A percentile compares a stretch with the other conserved stretches of the same genome.
phyloP scores from a whole-genome alignment of 2,888 invertebrate species.

The Pterobdella sp. region DNA sequence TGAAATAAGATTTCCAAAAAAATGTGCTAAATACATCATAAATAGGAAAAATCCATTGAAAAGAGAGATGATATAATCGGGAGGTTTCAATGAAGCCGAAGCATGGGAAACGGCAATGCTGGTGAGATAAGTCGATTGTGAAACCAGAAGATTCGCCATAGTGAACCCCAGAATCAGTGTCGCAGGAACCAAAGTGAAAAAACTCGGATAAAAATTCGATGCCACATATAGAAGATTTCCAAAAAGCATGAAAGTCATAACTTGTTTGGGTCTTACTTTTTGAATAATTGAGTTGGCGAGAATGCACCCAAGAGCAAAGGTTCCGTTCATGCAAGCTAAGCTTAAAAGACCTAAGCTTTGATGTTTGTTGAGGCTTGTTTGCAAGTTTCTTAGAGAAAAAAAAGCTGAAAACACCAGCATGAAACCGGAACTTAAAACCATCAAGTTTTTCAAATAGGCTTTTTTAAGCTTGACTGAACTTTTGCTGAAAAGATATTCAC shows the following conservation, averaged over 20 bases:
- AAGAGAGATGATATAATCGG: slow-evolving; percentile 41
- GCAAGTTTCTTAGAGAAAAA: slow-evolving; percentile 45
- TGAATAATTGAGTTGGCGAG: slow-evolving; percentile 44
- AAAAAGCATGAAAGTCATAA: slow-evolving; percentile 38
- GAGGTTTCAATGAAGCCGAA: slow-evolving; percentile 39
- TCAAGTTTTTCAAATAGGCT: slow-evolving; percentile 42
- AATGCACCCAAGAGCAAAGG: slow-evolving; percentile 44
- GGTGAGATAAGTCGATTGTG: slow-evolving; percentile 46
- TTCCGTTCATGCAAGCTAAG: slow-evolving; percentile 41
- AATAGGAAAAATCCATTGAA: slow-evolving; percentile 47
- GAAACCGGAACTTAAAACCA: slow-evolving; percentile 42
- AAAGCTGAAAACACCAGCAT: slow-evolving; percentile 43
- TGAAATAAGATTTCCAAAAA: slow-evolving; percentile 44
- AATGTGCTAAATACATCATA: slow-evolving; percentile 41
- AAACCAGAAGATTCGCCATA: slow-evolving; percentile 44
- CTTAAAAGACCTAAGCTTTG: slow-evolving; percentile 45
- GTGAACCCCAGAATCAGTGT: slow-evolving; percentile 42
- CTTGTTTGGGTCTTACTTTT: slow-evolving; percentile 41
- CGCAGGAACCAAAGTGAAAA: slow-evolving; percentile 43
- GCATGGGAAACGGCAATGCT: slow-evolving; percentile 44
- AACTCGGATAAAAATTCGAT: slow-evolving; percentile 43
- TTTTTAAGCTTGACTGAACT: slow-evolving; percentile 32
- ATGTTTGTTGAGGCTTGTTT: slow-evolving; percentile 46
- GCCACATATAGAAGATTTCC: slow-evolving; percentile 42
- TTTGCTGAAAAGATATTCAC: neutral